A percentile compares a stretch with the other conserved stretches of the same genome.
phyloP scores from a whole-genome alignment of 2,797 vertebrate genomes.

The Trachurus trachurus region DNA sequence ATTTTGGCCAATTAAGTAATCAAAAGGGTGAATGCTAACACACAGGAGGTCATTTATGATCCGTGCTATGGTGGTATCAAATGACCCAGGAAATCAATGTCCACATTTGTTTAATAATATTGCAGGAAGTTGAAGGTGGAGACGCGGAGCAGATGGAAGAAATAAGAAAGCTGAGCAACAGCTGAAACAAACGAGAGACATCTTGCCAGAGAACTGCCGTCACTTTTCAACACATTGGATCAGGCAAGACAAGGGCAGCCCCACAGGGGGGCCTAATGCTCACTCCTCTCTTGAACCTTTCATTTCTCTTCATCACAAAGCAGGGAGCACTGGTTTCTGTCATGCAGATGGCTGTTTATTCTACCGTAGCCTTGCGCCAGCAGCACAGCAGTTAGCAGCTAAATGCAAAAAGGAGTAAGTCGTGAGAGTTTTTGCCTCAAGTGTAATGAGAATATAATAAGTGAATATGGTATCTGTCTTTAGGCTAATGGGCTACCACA shows the following conservation, averaged over 20 bases:
- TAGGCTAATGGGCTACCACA: background rate
- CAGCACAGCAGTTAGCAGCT: slow-evolving; percentile 25
- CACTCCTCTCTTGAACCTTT: slow-evolving; percentile 70
- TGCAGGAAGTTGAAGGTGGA: slow-evolving; percentile 65
- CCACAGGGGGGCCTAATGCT: slow-evolving; percentile 68
- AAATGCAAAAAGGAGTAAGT: slow-evolving; percentile 16
- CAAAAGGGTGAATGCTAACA: slow-evolving; percentile 45
- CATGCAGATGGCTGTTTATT: slow-evolving; percentile 67
- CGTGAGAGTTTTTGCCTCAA: background rate
- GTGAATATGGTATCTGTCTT: background rate
- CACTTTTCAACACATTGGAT: slow-evolving; percentile 78
- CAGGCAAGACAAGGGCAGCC: slow-evolving; percentile 78
- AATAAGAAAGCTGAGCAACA: slow-evolving; percentile 66
- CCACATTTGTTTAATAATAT: slow-evolving; percentile 67
- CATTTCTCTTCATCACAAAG: slow-evolving; percentile 75
- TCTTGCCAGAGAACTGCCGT: slow-evolving; percentile 73
- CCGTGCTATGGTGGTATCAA: slow-evolving; percentile 56
- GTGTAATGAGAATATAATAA: background rate
- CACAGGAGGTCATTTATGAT: slow-evolving; percentile 47
- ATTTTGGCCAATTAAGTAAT: slow-evolving; percentile 65
- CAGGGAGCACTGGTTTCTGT: slow-evolving; percentile 65
- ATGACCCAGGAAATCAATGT: slow-evolving; percentile 64
- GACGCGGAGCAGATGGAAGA: slow-evolving; percentile 74
- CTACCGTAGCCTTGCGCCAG: slow-evolving; percentile 23
- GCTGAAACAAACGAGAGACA: slow-evolving; percentile 77